phyloP scores from a whole-genome alignment of 2,113 vertebrate species.

The Dinomys branickii region DNA sequence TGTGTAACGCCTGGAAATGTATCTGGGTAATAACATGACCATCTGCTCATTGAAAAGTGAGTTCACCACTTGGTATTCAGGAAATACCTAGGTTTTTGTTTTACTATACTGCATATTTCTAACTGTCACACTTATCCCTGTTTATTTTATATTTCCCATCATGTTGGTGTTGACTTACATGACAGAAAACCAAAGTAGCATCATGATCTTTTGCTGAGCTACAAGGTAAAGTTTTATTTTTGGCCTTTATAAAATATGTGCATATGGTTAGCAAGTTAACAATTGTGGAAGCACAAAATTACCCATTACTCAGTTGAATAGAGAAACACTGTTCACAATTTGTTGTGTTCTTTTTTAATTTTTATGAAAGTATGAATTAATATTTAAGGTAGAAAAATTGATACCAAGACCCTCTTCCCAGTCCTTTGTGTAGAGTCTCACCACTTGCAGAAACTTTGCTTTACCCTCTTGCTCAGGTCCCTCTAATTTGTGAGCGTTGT shows the following conservation, averaged over 20 bases:
- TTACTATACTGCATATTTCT: background rate
- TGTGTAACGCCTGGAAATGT: background rate
- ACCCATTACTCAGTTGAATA: background rate
- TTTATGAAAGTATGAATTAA: background rate
- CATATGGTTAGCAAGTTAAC: background rate
- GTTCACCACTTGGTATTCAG: background rate
- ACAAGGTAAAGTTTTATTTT: background rate
- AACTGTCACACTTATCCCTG: background rate
- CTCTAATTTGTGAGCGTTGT: background rate
- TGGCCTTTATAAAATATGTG: background rate
- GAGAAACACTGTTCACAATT: conserved; percentile 10
- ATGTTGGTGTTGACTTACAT: background rate
- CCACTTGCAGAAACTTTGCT: background rate
- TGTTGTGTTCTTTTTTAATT: background rate
- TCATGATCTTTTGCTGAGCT: background rate
- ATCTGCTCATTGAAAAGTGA: background rate
- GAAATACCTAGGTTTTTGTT: background rate
- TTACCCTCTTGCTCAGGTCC: background rate
- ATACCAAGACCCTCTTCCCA: too few species aligned
- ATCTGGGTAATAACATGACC: background rate
- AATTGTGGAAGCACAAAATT: conserved; percentile 9
- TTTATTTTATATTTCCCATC: background rate
- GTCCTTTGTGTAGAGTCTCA: background rate
- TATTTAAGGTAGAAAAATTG: background rate
- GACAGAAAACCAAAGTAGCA: background rate